Evolutionary conservation across 2,797 vertebrate species (phyloP).

Genomic region (Crocidura indochinensis): DNA sequence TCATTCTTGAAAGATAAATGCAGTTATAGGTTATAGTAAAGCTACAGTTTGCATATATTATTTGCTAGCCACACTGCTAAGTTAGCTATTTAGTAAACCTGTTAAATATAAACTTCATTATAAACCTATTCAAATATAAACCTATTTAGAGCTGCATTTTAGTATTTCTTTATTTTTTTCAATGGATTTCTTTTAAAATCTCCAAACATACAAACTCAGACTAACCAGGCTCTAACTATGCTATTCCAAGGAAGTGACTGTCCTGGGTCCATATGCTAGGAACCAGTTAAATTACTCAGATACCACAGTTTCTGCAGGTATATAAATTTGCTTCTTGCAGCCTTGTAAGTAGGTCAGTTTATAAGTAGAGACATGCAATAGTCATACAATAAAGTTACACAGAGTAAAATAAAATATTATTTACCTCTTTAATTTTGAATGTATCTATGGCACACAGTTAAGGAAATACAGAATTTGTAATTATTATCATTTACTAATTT

Average conservation of each 20-base stretch:
- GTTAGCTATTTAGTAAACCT: not conserved
- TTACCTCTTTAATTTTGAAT: conserved; percentile 40
- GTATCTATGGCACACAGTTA: not conserved
- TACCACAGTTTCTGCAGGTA: not conserved
- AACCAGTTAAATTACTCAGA: not conserved
- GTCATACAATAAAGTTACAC: not conserved
- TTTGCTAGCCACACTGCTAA: not conserved
- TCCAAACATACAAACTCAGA: conserved; percentile 12
- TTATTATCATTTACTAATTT: not conserved
- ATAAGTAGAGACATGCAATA: not conserved
- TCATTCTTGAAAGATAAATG: not conserved
- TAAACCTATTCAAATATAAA: not conserved
- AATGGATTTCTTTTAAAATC: conserved; percentile 43
- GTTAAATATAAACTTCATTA: no score
- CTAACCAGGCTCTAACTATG: not conserved
- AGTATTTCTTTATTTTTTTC: conserved; percentile 20
- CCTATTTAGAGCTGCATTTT: not conserved
- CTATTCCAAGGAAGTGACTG: not conserved
- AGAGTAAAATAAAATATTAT: conserved; percentile 36
- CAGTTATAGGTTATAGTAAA: not conserved
- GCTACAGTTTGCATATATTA: not conserved
- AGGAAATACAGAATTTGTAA: conserved; percentile 11
- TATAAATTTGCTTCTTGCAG: not conserved
- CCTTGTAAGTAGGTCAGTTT: conserved; percentile 9
- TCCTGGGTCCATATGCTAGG: not conserved